Percentiles rank a stretch among this genome's conserved stretches.
These are phyloP conservation scores for Tretioscincus oriximinensis DNA, from an alignment of 2,113 vertebrate species.

Conservation along the genomic window DNA sequence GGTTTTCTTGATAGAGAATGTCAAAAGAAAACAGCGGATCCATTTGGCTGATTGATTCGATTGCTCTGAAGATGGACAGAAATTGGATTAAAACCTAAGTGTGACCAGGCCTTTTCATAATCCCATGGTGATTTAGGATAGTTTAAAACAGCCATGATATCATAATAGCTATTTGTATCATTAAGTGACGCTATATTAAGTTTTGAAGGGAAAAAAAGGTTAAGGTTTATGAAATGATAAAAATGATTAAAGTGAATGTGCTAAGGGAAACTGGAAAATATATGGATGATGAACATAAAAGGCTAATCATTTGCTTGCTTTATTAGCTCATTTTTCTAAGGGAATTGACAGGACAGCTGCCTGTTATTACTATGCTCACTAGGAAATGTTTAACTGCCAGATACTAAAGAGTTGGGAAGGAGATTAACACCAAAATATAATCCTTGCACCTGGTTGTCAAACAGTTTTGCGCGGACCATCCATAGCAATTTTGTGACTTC, in stretches of 20 bases:
- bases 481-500: constrained; percentile 49
- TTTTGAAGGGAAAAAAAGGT: background rate
- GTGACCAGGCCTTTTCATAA: background rate
- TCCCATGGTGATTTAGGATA: background rate
- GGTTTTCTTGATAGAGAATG: too few species aligned
- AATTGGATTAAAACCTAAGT: too few species aligned
- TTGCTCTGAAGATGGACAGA: too few species aligned
- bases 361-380: constrained; percentile 74
- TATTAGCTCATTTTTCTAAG: constrained; percentile 69
- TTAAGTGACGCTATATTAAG: constrained; percentile 1
- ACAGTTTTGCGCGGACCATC: constrained; percentile 52
- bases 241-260: too few species aligned
- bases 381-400: constrained; percentile 73
- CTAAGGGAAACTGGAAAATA: constrained; percentile 52
- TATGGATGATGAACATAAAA: constrained; percentile 39
- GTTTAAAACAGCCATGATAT: background rate
- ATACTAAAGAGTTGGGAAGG: constrained; percentile 51
- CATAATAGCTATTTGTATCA: constrained; percentile 20
- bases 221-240: too few species aligned
- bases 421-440: constrained; percentile 74
- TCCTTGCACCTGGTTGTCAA: constrained; percentile 73
- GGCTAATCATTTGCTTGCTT: constrained; percentile 48
- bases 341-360: constrained; percentile 75
- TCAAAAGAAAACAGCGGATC: too few species aligned
- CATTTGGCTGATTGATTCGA: too few species aligned